These are phyloP conservation scores for Todiramphus chloris DNA, from an alignment of 2,113 vertebrate genomes.

Conservation along the genomic window DNA sequence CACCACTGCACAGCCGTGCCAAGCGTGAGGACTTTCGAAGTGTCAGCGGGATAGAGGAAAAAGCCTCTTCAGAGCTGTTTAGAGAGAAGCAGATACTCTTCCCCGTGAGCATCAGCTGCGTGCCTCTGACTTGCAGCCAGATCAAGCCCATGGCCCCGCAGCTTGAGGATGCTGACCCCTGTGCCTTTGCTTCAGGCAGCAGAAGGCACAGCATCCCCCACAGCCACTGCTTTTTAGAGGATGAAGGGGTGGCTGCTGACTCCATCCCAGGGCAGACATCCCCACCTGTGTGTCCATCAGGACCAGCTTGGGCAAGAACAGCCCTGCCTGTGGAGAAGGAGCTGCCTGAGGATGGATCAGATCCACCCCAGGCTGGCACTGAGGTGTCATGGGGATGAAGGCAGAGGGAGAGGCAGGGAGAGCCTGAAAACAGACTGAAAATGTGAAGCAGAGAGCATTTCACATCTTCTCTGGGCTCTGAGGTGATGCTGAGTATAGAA, in stretches of 20 bases:
- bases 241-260: background rate
- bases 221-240: background rate
- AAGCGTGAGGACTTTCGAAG: background rate
- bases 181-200: background rate
- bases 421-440: background rate
- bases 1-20: background rate
- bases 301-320: background rate
- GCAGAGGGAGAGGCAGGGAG: background rate
- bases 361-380: background rate
- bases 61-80: conserved; percentile 35
- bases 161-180: rapidly evolving
- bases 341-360: background rate
- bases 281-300: background rate
- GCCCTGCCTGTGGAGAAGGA: rapidly evolving
- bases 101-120: background rate
- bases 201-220: background rate
- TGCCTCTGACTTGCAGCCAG: background rate
- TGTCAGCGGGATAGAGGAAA: conserved; percentile 45
- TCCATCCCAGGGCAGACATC: background rate
- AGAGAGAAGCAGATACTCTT: conserved; percentile 36
- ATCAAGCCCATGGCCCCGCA: background rate
- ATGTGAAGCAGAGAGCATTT: background rate
- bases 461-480: background rate
- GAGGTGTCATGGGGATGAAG: rapidly evolving
- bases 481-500: background rate